Base-by-base conservation (phyloP, 1,140 invertebrate species). In the Armadillidium nasatum region DNA sequence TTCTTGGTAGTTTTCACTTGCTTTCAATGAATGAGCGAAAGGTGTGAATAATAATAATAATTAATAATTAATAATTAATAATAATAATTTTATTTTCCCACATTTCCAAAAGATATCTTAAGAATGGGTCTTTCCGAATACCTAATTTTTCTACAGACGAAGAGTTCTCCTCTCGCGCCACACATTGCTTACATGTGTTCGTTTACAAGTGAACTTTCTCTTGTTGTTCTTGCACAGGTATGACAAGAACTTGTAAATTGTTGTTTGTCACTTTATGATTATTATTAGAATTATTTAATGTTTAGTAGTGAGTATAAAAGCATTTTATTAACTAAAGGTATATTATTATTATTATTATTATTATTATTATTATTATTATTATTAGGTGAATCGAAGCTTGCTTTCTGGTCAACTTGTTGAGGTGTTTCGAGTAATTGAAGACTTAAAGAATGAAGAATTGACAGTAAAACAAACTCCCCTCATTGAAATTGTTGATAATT, bases 281-380 rank as follows among this genome's bases (percentile, higher is more conserved):
- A 19, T 60, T 60, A 19, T 13, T 13, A 15, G 2, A 3, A 13
- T 60, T 19, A 60, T 60, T n/a, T n/a, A n/a, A n/a, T n/a, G n/a
- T n/a, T n/a, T n/a, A n/a, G n/a, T n/a, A n/a, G n/a, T n/a, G n/a
- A n/a, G n/a, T n/a, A n/a, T n/a, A n/a, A n/a, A n/a, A n/a, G n/a
- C n/a, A n/a, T n/a, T n/a, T n/a, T n/a, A n/a, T n/a, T n/a, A n/a
- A n/a, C n/a, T n/a, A n/a, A n/a, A n/a, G n/a, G n/a, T n/a, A n/a
- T 60, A 13, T 13, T 60, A 60, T 60, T 15, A 60, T 60, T 60
- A 60, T 15, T 60, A 60, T 19, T 19, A 60, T 60, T 60, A 15
- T 60, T 60, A 13, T 60, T 60, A 60, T 60, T 60, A 60, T 60
- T 60, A 60, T 15, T 60, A 60, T 15, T 60, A 60, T 19, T 60